Base-by-base conservation (phyloP, 2,113 vertebrate genomes). In the Zapus hudsonius region DNA sequence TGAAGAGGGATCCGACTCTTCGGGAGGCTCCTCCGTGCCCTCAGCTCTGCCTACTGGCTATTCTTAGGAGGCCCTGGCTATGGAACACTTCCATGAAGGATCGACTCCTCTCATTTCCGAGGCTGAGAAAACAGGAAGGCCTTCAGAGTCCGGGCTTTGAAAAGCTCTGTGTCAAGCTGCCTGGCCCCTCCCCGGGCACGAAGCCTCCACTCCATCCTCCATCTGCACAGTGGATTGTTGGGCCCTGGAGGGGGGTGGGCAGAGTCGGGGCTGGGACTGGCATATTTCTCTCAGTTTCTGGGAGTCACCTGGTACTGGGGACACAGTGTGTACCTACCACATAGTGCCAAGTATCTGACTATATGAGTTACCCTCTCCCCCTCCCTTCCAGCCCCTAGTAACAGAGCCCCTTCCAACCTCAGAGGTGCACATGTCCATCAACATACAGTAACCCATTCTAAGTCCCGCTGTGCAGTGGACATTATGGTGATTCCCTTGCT, bases 11-110 rank as follows among this genome's bases (percentile, higher is more conserved):
- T 17, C 10, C 11, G 64, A 84, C 44, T 63, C 33, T 29, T 36
- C 4, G 22, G 55, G 94, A 59, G 75, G 29, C 22, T 72, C 67
- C 15, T 64, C 10, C 75, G 83, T 97, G 95, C 97, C 97, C 95
- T 95, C 95, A 72, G 86, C 61, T 96, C 97, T 96, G 96, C 96
- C 95, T 91, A 97, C 84, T 25, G n/a, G 96, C 98, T 99, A 98
- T 98, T 99, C 99, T 98, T 98, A 98, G 98, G 97, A 47, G 38
- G 82, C 82, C 63, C 87, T 91, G 97, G 94, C 97, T 84, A 91
- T 96, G 96, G 96, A 98, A 98, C 98, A 93, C 99, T 99, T 99
- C 98, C 98, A 98, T 97, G 97, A 98, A 97, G 96, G 97, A 97
- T 64, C n/a, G 97, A 97, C 97, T 96, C 96, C 96, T 97, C 90